A percentile compares a stretch with the other conserved stretches of the same genome.
phyloP scores from a whole-genome alignment of 2,888 invertebrate genomes.

The Tethea ocularis region DNA sequence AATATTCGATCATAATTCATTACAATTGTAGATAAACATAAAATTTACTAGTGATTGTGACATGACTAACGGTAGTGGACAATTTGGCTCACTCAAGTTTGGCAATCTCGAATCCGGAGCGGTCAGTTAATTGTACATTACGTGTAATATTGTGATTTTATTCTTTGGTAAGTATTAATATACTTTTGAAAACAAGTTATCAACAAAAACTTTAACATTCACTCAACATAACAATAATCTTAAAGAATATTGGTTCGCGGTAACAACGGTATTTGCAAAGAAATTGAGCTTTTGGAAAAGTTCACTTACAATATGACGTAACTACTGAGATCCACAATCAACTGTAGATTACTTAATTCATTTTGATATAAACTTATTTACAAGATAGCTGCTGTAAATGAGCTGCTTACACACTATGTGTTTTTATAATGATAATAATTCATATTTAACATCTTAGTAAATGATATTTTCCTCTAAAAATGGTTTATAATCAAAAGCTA shows the following conservation, averaged over 20 bases:
- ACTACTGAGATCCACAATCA: slow-evolving; percentile 82
- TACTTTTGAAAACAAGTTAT: slow-evolving; percentile 6
- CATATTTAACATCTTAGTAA: not conserved
- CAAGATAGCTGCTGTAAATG: slow-evolving; percentile 14
- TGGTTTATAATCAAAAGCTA: not conserved
- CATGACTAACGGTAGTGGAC: slow-evolving; percentile 17
- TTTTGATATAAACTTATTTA: slow-evolving; percentile 19
- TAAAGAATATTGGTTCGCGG: slow-evolving; percentile 70
- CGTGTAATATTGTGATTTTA: slow-evolving; percentile 30
- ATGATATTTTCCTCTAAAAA: slow-evolving; percentile 11
- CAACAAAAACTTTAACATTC: slow-evolving; percentile 41
- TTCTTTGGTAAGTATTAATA: slow-evolving; percentile 16
- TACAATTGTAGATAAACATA: slow-evolving; percentile 16
- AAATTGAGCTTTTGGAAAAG: slow-evolving; percentile 65
- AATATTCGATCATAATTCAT: not conserved
- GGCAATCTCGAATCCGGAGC: slow-evolving; percentile 20
- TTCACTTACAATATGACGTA: slow-evolving; percentile 67
- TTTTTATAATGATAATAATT: not conserved
- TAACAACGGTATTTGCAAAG: slow-evolving; percentile 40
- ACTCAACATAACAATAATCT: slow-evolving; percentile 61
- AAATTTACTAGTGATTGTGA: slow-evolving; percentile 13
- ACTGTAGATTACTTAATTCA: slow-evolving; percentile 77
- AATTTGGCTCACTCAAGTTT: slow-evolving; percentile 34
- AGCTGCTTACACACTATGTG: not conserved
- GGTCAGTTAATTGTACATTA: slow-evolving; percentile 17